A percentile compares a stretch with the other conserved stretches of the same genome.
phyloP scores from a whole-genome alignment of 2,797 vertebrate genomes.

The Enteromius fasciolatus region DNA sequence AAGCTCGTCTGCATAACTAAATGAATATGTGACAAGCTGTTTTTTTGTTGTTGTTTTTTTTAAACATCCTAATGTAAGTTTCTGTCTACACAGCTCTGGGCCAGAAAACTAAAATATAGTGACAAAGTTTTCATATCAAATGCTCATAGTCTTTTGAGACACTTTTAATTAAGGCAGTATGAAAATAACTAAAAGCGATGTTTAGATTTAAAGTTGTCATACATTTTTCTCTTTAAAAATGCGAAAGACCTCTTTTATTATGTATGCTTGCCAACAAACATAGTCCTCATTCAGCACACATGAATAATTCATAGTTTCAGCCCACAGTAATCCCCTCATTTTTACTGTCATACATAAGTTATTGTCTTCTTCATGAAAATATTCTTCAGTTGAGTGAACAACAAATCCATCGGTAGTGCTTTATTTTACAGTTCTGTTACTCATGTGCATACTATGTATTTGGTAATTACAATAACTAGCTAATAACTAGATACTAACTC shows the following conservation, averaged over 20 bases:
- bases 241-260: not conserved
- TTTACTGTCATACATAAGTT: slow-evolving; percentile 2
- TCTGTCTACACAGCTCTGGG: not conserved
- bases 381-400: not conserved
- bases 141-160: not conserved
- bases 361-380: slow-evolving; percentile 2
- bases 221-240: slow-evolving; percentile 12
- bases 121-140: not conserved
- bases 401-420: not conserved
- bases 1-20: not conserved
- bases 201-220: not conserved
- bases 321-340: slow-evolving; percentile 33
- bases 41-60: not conserved
- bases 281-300: slow-evolving; percentile 7
- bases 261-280: slow-evolving; percentile 35
- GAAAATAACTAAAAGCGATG: not conserved
- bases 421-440: too few relatives aligned
- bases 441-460: too few relatives aligned
- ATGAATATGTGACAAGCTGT: slow-evolving; percentile 7
- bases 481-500: too few relatives aligned
- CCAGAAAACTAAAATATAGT: not conserved
- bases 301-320: slow-evolving; percentile 47
- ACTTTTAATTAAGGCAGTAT: not conserved
- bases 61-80: not conserved
- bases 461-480: too few relatives aligned